Evolutionary conservation across 2,888 invertebrate genomes (phyloP).

Genomic region (Omphaloscelis lunosa): DNA sequence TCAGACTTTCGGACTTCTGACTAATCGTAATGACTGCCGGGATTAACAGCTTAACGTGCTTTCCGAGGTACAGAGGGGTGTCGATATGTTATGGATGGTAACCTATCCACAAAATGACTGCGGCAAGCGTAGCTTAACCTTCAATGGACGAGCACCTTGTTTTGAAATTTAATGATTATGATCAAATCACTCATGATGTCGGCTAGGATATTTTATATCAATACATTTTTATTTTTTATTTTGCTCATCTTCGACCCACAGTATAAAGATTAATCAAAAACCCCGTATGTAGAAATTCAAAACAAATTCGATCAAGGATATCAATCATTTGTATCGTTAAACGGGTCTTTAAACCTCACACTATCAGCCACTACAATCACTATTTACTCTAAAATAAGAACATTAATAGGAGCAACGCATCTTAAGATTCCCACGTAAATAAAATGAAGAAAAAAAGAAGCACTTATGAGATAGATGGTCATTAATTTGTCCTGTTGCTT

Average conservation of each 20-base stretch:
- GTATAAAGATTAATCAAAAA: not conserved
- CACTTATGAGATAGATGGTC: slow-evolving; percentile 77
- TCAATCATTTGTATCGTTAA: slow-evolving; percentile 24
- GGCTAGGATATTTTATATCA: too few relatives aligned
- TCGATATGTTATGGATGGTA: too few relatives aligned
- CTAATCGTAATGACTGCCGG: not conserved
- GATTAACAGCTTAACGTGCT: too few relatives aligned
- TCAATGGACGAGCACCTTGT: not conserved
- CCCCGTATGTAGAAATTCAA: not conserved
- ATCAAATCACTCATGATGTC: too few relatives aligned
- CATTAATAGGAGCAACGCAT: slow-evolving; percentile 49
- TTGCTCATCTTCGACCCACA: not conserved
- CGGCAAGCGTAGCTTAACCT: too few relatives aligned
- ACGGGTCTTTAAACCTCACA: not conserved
- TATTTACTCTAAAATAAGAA: slow-evolving; percentile 56
- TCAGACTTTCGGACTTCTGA: too few relatives aligned
- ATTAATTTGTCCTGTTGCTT: slow-evolving; percentile 85
- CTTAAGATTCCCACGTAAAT: slow-evolving; percentile 66
- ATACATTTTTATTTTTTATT: too few relatives aligned
- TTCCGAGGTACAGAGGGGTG: too few relatives aligned
- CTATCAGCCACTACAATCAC: slow-evolving; percentile 44
- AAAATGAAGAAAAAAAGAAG: slow-evolving; percentile 67
- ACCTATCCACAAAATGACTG: too few relatives aligned
- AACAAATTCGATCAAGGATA: not conserved
- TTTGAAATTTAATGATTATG: too few relatives aligned